Evolutionary conservation across 2,113 vertebrate species (phyloP), one percentile per base, ranked within the genome.

Genomic region (Aleadryas rufinucha): DNA sequence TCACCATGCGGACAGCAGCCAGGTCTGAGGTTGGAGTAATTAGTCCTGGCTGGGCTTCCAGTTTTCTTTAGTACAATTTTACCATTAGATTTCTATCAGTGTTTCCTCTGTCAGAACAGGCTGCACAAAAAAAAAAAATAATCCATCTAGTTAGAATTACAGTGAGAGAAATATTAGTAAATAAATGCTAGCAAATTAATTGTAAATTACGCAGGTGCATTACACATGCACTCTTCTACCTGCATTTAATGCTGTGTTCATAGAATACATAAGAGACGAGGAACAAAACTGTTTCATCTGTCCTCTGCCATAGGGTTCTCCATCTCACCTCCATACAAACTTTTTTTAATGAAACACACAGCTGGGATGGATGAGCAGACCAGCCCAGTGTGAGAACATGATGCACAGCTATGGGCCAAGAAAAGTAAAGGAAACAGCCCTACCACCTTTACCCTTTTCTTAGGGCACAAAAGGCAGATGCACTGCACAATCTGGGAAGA

Each of bases 1-100:
- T 77, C 1, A 0, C 42, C 0, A 0, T 20, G 42, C 0, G 0
- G 59, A n/a, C 0, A 68, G 69, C 77, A 93, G 90, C 90, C 95
- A 96, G 74, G 35, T 78, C 84, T 95, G 95, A 84, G 94, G 93
- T 95, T 92, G 91, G 42, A 84, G 64, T 87, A 95, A 96, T 96
- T 95, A 93, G 80, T n/a, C 45, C 91, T 95, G 85, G 83, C 83
- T 80, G 75, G 37, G 59, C 63, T 94, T 88, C 39, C 56, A 90
- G 68, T 71, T 95, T 84, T 92, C 86, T 93, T 93, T 60, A 74
- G 80, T 19, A 56, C 83, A 89, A 47, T 60, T 81, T 90, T 90
- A 81, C 80, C 83, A 87, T 92, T 52, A 95, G 93, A 87, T 96
- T 93, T 89, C 39, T 87, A 92, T 92, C 94, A 66, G 35, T 52